Percentiles rank a stretch among this genome's conserved stretches.
Evolutionary conservation across 1,140 invertebrate genomes (phyloP).

Genomic region (Lepidostoma basale): DNA sequence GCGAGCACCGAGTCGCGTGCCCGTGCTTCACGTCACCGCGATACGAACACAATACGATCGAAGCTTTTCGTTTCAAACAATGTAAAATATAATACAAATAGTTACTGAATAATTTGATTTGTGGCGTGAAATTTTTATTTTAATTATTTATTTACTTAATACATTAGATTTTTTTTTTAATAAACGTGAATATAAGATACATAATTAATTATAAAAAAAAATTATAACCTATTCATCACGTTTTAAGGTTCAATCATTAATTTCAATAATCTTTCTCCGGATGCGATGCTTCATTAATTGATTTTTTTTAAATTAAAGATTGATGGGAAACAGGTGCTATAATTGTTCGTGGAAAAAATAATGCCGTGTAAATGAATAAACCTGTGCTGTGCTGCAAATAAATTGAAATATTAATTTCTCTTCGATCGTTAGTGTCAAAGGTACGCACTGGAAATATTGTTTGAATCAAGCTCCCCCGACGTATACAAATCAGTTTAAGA

Average conservation of each 20-base stretch:
- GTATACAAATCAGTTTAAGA: background rate
- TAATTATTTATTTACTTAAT: no score
- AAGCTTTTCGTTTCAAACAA: no score
- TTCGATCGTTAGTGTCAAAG: background rate
- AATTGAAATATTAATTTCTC: background rate
- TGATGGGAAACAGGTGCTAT: background rate
- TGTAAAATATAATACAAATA: no score
- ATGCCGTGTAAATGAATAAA: background rate
- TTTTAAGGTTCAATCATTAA: no score
- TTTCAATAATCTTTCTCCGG: background rate
- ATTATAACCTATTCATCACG: no score
- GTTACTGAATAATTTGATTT: no score
- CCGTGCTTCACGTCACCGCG: no score
- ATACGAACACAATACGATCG: no score
- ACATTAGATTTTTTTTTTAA: no score
- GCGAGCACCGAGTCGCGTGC: slow-evolving; percentile 13
- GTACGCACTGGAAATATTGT: background rate
- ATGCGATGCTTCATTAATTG: background rate
- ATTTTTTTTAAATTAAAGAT: background rate
- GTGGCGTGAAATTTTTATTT: no score
- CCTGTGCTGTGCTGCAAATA: background rate
- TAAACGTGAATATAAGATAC: no score
- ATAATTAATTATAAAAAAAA: no score
- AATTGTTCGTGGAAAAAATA: background rate
- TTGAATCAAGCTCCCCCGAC: background rate